Evolutionary conservation across 2,113 vertebrate species (phyloP), one percentile per base, ranked within the genome.

Genomic region (Ahaetulla prasina): DNA sequence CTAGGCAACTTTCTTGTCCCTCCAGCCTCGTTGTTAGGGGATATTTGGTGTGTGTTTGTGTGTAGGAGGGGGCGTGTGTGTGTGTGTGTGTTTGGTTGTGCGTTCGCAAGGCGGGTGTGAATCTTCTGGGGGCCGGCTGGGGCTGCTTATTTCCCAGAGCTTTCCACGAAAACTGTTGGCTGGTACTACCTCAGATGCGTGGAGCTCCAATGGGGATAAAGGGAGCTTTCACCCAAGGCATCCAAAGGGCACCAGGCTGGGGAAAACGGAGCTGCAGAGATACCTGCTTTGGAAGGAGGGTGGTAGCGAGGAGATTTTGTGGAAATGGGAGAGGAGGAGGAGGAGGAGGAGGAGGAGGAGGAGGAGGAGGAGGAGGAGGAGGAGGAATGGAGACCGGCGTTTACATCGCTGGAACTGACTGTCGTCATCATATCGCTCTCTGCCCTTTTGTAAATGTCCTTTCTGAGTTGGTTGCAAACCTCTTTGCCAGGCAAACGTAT

Each of bases 1-100:
- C 97, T 98, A 89, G 98, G 98, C 93, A 98, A 96, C 98, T 97
- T 93, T 97, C 96, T 95, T 98, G 94, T 97, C 97, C 97, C 98
- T 98, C 97, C 98, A 98, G 47, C 95, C 98, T 4, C 97, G 98
- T 95, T 98, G 96, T 96, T 97, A 98, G 1, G 98, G 98, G 94
- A 96, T 98, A 93, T 39, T 80, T 20, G 30, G 47, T 52, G 25
- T 52, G 25, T n/a, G 85, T 49, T 45, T 49, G 39, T 49, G 25
- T 87, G 25, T 86, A 1, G 52, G 53, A 3, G 1, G 53, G 8
- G 12, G 86, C 14, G 87, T 18, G 39, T 16, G n/a, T n/a, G n/a
- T n/a, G n/a, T 8, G 5, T 22, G 63, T 14, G 30, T 90, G 39
- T 3, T 47, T 30, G 22, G 43, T 25, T 50, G 85, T 49, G 85